phyloP scores from a whole-genome alignment of 2,888 invertebrate genomes.

The Agrochola lychnidis region DNA sequence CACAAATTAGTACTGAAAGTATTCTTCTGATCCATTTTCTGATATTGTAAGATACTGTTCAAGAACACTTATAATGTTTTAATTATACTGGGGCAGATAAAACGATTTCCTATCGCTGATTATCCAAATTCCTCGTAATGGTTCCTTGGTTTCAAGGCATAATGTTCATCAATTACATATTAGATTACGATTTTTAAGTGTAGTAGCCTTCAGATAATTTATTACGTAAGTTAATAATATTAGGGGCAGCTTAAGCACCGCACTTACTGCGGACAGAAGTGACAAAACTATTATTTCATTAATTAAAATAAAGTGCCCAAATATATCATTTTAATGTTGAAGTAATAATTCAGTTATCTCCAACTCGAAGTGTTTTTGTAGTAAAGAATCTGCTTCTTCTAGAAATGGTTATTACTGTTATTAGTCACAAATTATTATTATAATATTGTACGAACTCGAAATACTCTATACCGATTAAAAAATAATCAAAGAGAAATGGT shows the following conservation, averaged over 20 bases:
- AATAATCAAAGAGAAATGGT: neutral
- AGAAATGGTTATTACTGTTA: neutral
- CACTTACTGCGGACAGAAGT: constrained; percentile 26
- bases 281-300: constrained; percentile 29
- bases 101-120: neutral
- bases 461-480: neutral
- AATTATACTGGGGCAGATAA: neutral
- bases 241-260: constrained; percentile 17
- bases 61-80: neutral
- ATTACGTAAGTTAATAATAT: constrained; percentile 31
- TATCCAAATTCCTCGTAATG: neutral
- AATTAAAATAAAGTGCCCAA: constrained; percentile 22
- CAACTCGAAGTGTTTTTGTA: constrained; percentile 6
- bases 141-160: constrained; percentile 1
- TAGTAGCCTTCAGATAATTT: constrained; percentile 23
- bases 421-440: neutral
- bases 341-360: constrained; percentile 11
- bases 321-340: constrained; percentile 21
- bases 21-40: neutral
- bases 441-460: neutral
- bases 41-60: neutral
- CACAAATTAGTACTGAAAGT: neutral
- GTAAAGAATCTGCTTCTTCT: neutral
- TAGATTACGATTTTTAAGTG: constrained; percentile 26
- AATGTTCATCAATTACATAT: constrained; percentile 9